Base-by-base conservation (phyloP, 2,113 vertebrate species). In the Pheucticus melanocephalus region DNA sequence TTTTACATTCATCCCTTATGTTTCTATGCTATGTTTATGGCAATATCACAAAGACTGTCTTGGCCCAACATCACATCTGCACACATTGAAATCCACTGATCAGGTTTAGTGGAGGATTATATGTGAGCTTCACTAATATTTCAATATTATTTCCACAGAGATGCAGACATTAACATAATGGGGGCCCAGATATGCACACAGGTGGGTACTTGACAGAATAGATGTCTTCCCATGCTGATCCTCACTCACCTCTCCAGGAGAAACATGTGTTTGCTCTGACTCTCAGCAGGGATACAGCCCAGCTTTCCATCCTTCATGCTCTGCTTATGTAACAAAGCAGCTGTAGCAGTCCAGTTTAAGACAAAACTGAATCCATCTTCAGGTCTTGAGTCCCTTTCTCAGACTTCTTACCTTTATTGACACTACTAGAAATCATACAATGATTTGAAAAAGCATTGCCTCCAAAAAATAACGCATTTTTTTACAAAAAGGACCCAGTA, bases 171-270 rank as follows among this genome's bases (percentile, higher is more conserved):
- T n/a, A 71, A 75, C 4, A 6, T 11, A 63, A 39, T 2, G 1
- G 33, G 33, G 7, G 2, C 7, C 12, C 47, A 83, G 33, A 25
- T 6, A n/a, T 35, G 39, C 21, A 13, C 0, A 2, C 19, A 88
- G 35, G 21, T 54, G 27, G 61, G n/a, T 63, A 17, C 19, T 51
- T 85, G 47, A 16, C 15, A 80, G 31, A 69, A 65, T 2, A 57
- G 15, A 61, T 31, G 5, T 6, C 11, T 64, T 85, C 48, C 61
- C 1, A 0, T 1, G 1, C 20, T 48, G 37, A 69, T 24, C 31
- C 15, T 77, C 33, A 11, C 20, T 82, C 47, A 27, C 6, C 0
- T 3, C 37, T 82, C 17, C 57, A 69, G 59, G 13, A 61, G 23
- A 59, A 31, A 44, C 7, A 6, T 3, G 12, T 61, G 6, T 10